Percentiles rank a stretch among this genome's conserved stretches.
Evolutionary conservation across 2,113 vertebrate species (phyloP).

Genomic region (Phyllopteryx taeniolatus): DNA sequence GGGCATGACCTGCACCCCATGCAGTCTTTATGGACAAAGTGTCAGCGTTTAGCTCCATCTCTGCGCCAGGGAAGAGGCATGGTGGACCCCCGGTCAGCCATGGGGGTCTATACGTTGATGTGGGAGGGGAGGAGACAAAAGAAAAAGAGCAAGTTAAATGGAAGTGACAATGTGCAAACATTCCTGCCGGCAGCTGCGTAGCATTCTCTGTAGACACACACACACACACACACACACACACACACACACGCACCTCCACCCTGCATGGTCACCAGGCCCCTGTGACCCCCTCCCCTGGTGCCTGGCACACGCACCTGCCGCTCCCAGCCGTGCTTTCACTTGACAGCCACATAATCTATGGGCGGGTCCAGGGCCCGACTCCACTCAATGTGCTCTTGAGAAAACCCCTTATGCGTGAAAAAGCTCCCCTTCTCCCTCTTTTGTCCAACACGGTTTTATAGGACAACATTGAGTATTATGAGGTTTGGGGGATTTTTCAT

Average conservation of each 20-base stretch:
- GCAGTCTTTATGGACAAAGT: conserved; percentile 65
- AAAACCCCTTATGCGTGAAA: conserved; percentile 84
- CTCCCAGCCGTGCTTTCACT: conserved; percentile 79
- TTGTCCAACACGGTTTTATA: conserved; percentile 86
- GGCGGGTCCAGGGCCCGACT: conserved; percentile 74
- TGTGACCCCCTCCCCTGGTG: conserved; percentile 62
- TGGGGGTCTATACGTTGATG: conserved; percentile 35
- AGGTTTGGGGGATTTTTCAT: conserved; percentile 84
- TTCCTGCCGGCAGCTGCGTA: conserved; percentile 73
- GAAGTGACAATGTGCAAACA: conserved; percentile 75
- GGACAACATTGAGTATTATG: conserved; percentile 86
- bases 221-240: conserved; percentile 13
- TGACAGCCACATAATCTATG: conserved; percentile 86
- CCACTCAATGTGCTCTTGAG: conserved; percentile 80
- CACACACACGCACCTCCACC: conserved; percentile 47
- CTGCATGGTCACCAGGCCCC: conserved; percentile 41
- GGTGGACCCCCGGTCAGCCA: conserved; percentile 36
- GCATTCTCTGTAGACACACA: conserved; percentile 45
- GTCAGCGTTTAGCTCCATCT: conserved; percentile 71
- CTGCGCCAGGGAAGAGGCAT: conserved; percentile 32
- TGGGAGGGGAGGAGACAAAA: conserved; percentile 10
- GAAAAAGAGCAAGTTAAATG: conserved; percentile 75
- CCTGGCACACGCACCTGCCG: conserved; percentile 78
- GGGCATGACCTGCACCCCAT: conserved; percentile 35
- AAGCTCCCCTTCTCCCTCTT: conserved; percentile 71